Conservation (phyloP, 37 sponge, comb jelly and placozoan species). For the Chondrilla cf. caribensis region DNA sequence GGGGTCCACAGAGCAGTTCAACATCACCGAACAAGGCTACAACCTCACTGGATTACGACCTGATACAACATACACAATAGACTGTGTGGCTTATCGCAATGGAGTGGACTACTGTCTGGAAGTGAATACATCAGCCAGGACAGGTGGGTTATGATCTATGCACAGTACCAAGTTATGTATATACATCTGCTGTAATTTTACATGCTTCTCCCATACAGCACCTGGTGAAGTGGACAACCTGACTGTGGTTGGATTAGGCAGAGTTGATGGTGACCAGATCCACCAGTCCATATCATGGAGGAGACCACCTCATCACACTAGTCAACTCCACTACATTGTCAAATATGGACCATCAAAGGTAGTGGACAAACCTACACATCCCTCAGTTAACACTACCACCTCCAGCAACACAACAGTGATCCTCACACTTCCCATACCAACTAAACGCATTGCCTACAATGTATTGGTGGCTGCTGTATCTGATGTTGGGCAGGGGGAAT, state of each 20-base stretch:
- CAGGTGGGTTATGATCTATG: neutral
- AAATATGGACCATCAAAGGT: neutral
- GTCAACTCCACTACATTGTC: neutral
- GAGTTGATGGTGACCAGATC: neutral
- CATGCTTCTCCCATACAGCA: neutral
- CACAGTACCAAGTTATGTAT: neutral
- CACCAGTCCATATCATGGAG: neutral
- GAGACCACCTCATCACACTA: neutral
- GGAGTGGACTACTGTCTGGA: constrained; percentile 1
- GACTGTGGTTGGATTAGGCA: neutral
- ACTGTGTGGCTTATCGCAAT: neutral
- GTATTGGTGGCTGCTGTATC: neutral
- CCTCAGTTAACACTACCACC: too few species aligned
- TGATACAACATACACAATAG: neutral
- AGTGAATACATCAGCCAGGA: neutral
- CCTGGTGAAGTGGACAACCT: neutral
- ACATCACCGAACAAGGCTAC: too few species aligned
- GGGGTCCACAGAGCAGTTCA: too few species aligned
- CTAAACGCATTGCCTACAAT: neutral
- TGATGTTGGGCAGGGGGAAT: neutral
- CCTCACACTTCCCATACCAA: neutral
- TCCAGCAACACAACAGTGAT: neutral
- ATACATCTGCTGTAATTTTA: neutral
- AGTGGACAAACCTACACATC: too few species aligned
- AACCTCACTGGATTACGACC: neutral